These are phyloP conservation scores for Heliornis fulica DNA, from an alignment of 2,113 vertebrate genomes.

Conservation along the genomic window DNA sequence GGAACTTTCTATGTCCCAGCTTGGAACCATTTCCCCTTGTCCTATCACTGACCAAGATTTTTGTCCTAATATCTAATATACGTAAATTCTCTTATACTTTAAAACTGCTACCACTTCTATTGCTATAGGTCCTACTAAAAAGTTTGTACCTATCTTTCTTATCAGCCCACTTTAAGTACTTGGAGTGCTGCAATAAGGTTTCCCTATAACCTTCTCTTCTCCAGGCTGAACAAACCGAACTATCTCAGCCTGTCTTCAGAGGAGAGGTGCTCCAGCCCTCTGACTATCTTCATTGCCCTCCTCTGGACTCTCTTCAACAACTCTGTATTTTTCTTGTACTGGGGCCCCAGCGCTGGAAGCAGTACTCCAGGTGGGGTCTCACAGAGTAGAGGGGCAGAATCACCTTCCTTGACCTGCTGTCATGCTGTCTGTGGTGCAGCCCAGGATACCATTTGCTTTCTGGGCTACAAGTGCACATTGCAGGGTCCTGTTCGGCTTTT, in stretches of 20 bases:
- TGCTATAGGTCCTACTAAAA: background rate
- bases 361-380: background rate
- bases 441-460: too few relatives aligned
- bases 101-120: background rate
- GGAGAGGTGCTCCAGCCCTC: background rate
- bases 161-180: background rate
- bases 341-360: fast-evolving
- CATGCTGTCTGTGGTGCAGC: too few relatives aligned
- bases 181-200: fast-evolving
- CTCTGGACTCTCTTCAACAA: fast-evolving
- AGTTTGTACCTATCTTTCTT: background rate
- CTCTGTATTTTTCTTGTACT: background rate
- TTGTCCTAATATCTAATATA: too few relatives aligned
- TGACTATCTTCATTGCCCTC: fast-evolving
- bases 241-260: background rate
- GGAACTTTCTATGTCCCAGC: too few relatives aligned
- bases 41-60: too few relatives aligned
- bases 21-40: too few relatives aligned
- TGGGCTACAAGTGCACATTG: too few relatives aligned
- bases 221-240: too few relatives aligned
- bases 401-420: too few relatives aligned
- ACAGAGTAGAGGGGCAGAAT: background rate
- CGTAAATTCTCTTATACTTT: background rate
- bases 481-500: too few relatives aligned
- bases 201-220: background rate